Base-by-base conservation (phyloP, 2,888 invertebrate genomes). In the Lasioglossum marginatum region DNA sequence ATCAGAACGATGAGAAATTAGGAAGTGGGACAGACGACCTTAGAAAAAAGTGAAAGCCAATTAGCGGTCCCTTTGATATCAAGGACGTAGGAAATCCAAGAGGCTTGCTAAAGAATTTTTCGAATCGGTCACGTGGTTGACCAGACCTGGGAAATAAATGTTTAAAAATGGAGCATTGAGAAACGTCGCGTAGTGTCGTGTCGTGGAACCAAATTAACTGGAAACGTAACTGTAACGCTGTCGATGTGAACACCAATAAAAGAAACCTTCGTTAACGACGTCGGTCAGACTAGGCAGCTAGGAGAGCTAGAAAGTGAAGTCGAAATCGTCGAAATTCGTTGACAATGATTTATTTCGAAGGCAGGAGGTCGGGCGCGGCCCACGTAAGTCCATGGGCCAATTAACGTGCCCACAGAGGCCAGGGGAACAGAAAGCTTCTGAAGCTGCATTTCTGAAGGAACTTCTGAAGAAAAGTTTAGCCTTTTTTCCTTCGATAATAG, bases 341-440 rank as follows among this genome's bases (percentile, higher is more conserved):
- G 71, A 43, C 76, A 68, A 57, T 48, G 81, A 86, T 81, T 81
- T 80, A 79, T 66, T 60, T 60, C 60, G 43, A 16, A 52, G 70
- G 37, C 16, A 63, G 48, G 23, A 19, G 2, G 19, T 2, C 27
- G 63, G 8, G 0, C 63, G 70, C 27, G 43, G 14, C 12, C 14
- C 14, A 43, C 43, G 78, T 79, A 79, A 48, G 16, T 75, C 45
- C 37, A 57, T 37, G 34, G 76, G 79, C 84, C 87, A 87, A 87
- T 87, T 87, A 87, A 70, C 79, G 82, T 83, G 83, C 79, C 71
- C 71, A 48, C 60, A 2, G 14, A 52, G 66, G 80, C 14, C 83
- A 87, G 87, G 87, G 27, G 72, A 87, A 71, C 87, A 87, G 87
- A 43, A 87, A 79, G 79, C 37, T 57, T 27, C 27, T 16, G 88